Percentiles rank a stretch among this genome's conserved stretches.
Conservation (phyloP, 1,140 invertebrate genomes). For the Heliconius nattereri region DNA sequence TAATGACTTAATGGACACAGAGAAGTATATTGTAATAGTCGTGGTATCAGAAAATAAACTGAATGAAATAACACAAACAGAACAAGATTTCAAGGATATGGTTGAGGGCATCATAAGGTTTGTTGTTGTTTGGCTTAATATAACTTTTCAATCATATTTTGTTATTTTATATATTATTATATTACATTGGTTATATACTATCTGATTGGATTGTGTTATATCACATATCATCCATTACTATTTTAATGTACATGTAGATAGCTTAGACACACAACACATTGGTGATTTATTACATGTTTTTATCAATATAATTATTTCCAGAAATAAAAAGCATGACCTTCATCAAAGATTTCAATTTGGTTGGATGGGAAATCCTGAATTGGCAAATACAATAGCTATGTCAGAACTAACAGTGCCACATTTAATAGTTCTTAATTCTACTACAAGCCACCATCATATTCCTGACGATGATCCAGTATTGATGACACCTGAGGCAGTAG, state of each 20-base stretch:
- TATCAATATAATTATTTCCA: constrained; percentile 45
- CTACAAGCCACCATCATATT: constrained; percentile 94
- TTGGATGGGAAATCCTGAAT: constrained; percentile 91
- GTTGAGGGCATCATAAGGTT: constrained; percentile 89
- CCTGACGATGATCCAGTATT: constrained; percentile 91
- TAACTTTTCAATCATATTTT: constrained; percentile 16
- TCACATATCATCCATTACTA: too few species aligned
- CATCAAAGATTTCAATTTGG: constrained; percentile 95
- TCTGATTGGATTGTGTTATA: too few species aligned
- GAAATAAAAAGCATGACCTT: constrained; percentile 88
- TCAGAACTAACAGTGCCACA: constrained; percentile 90
- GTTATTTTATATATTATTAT: background rate
- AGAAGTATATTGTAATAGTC: constrained; percentile 92
- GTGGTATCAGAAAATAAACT: constrained; percentile 94
- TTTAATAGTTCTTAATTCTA: constrained; percentile 94
- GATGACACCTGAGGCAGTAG: constrained; percentile 89
- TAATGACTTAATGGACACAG: constrained; percentile 90
- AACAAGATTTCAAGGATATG: constrained; percentile 92
- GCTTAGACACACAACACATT: too few species aligned
- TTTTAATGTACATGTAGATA: too few species aligned
- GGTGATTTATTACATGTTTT: too few species aligned
- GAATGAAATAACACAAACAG: constrained; percentile 89
- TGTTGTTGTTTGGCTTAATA: background rate
- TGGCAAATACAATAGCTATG: constrained; percentile 96
- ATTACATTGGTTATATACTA: background rate